These are phyloP conservation scores for Drosophila trichaetosa DNA, from an alignment of 2,888 invertebrate species.

Conservation along the genomic window DNA sequence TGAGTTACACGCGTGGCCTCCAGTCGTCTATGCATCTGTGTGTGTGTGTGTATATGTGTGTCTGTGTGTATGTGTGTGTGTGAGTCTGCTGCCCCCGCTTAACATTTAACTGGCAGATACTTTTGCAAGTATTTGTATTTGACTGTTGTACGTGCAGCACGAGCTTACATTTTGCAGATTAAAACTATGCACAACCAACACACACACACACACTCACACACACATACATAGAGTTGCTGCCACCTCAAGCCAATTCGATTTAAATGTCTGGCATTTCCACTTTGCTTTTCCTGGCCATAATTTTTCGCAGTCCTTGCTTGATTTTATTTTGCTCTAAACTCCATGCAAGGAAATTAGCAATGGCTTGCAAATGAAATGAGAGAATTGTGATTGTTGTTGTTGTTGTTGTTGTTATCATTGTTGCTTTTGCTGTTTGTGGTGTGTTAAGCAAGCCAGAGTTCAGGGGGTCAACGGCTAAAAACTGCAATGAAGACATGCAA, in stretches of 20 bases:
- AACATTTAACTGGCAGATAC: constrained; percentile 70
- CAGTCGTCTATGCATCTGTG: constrained; percentile 20
- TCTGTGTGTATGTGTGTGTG: neutral
- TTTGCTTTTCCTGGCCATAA: constrained; percentile 78
- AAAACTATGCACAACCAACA: constrained; percentile 49
- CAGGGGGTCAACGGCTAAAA: constrained; percentile 70
- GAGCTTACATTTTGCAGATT: constrained; percentile 76
- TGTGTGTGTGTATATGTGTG: constrained; percentile 11
- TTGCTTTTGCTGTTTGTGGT: constrained; percentile 60
- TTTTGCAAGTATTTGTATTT: constrained; percentile 66
- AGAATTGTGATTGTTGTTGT: constrained; percentile 27
- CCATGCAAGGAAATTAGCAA: constrained; percentile 29
- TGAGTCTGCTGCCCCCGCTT: constrained; percentile 54
- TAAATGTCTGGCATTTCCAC: constrained; percentile 78
- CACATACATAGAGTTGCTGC: constrained; percentile 14
- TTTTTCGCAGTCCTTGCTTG: constrained; percentile 45
- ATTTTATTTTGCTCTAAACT: constrained; percentile 14
- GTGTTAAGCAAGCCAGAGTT: constrained; percentile 70
- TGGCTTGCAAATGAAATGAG: constrained; percentile 44
- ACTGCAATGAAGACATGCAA: constrained; percentile 63
- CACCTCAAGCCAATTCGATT: constrained; percentile 80
- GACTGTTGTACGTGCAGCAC: constrained; percentile 66
- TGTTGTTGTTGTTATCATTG: neutral
- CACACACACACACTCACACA: constrained; percentile 7
- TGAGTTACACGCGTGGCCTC: constrained; percentile 78